phyloP scores from a whole-genome alignment of 2,797 vertebrate genomes.

The Etheostoma perlongum region DNA sequence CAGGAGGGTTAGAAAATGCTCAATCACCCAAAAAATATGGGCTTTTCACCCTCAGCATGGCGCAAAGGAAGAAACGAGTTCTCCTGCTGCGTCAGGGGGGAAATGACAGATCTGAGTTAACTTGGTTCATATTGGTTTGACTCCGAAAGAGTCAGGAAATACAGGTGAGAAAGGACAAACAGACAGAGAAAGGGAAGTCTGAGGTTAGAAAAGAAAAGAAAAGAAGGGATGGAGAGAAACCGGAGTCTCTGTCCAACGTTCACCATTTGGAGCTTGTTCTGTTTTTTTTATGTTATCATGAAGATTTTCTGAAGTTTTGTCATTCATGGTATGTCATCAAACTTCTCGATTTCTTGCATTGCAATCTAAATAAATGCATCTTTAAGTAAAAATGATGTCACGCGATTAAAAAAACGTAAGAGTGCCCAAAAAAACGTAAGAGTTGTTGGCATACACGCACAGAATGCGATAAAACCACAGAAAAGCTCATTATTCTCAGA shows the following conservation, averaged over 20 bases:
- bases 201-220: neutral
- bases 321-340: neutral
- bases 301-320: neutral
- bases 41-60: conserved; percentile 25
- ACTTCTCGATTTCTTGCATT: neutral
- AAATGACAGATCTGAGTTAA: conserved; percentile 2
- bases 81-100: conserved; percentile 3
- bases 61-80: conserved; percentile 6
- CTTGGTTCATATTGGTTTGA: neutral
- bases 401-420: too few relatives aligned
- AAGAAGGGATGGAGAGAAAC: too few relatives aligned
- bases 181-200: too few relatives aligned
- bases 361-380: neutral
- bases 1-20: conserved; percentile 12
- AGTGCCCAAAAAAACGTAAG: too few relatives aligned
- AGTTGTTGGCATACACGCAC: too few relatives aligned
- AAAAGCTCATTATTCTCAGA: neutral
- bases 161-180: neutral
- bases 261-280: too few relatives aligned
- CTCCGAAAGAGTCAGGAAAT: neutral
- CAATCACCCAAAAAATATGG: conserved; percentile 4
- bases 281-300: too few relatives aligned
- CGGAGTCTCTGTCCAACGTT: too few relatives aligned
- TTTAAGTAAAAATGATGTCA: too few relatives aligned
- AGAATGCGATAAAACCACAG: too few relatives aligned